phyloP scores from a whole-genome alignment of 2,113 vertebrate genomes.

The Tychaedon coryphoeus region DNA sequence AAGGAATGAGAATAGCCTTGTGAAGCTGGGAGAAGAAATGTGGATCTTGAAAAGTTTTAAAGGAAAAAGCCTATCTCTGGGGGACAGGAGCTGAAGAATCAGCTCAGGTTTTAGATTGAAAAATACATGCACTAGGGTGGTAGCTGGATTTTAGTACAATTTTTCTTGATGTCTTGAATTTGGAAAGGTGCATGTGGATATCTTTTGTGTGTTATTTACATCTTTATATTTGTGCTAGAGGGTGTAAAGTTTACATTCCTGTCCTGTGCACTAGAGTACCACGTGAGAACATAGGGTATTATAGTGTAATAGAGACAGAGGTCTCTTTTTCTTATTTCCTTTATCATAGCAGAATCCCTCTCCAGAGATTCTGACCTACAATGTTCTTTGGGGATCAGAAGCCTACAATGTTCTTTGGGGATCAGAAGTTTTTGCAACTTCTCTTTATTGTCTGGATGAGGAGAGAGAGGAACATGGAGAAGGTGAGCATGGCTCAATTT shows the following conservation, averaged over 20 bases:
- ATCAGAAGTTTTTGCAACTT: neutral
- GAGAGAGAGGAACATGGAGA: accelerated
- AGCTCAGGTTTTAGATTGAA: neutral
- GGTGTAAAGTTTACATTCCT: neutral
- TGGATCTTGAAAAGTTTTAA: neutral
- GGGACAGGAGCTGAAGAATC: neutral
- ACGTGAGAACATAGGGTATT: neutral
- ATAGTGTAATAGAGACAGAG: neutral
- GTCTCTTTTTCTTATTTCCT: neutral
- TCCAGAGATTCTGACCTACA: neutral
- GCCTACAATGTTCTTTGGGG: neutral
- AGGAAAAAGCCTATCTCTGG: neutral
- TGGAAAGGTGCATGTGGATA: neutral
- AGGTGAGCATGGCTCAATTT: neutral
- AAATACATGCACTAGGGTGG: neutral
- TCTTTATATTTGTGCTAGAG: neutral
- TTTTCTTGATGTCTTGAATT: neutral
- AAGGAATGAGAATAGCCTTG: neutral
- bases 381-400: neutral
- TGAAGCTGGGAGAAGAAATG: neutral
- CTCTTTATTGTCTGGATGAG: neutral
- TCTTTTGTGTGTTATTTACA: neutral
- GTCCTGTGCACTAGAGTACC: neutral
- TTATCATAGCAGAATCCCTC: neutral
- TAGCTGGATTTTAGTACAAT: neutral